Evolutionary conservation across 1,140 invertebrate species (phyloP).

Genomic region (Saxidomus purpurata): DNA sequence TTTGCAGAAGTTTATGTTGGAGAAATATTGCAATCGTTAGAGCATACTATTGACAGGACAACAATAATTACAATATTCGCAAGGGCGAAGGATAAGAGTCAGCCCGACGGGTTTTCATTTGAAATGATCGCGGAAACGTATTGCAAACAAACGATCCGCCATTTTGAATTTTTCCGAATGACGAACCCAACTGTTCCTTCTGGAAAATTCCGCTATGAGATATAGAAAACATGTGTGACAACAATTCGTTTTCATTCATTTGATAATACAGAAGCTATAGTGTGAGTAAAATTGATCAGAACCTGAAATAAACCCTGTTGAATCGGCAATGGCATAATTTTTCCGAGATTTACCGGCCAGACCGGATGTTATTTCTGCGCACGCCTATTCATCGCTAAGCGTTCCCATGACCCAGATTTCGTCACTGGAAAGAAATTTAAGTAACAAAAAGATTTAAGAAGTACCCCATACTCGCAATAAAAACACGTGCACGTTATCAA

Average conservation of each 20-base stretch:
- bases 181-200: neutral
- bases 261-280: neutral
- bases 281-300: neutral
- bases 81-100: no score
- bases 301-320: conserved; percentile 81
- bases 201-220: neutral
- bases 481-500: no score
- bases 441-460: no score
- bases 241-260: neutral
- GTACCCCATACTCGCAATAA: no score
- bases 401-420: no score
- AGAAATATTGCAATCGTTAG: no score
- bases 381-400: neutral
- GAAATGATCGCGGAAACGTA: neutral
- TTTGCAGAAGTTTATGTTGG: no score
- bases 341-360: conserved; percentile 71
- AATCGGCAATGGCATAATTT: conserved; percentile 80
- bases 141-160: neutral
- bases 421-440: no score
- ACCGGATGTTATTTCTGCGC: conserved; percentile 57
- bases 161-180: neutral
- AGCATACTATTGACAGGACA: no score
- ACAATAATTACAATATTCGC: no score
- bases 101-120: no score
- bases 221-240: neutral